A percentile compares a stretch with the other conserved stretches of the same genome.
Evolutionary conservation across 1,140 invertebrate species (phyloP).

Genomic region (Magallana gigas): DNA sequence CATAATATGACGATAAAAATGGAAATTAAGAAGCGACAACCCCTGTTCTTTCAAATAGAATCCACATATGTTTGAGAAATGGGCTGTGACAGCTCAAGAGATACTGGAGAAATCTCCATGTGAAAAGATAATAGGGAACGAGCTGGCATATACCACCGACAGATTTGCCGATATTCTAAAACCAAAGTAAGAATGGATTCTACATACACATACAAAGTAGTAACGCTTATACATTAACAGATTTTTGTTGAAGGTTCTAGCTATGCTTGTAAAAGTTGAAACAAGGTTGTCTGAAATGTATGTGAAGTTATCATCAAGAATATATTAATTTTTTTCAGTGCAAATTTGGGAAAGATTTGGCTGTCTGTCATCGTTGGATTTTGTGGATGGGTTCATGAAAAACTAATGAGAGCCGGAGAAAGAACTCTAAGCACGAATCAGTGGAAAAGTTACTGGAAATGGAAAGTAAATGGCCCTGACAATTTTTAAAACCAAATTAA

Average conservation of each 20-base stretch:
- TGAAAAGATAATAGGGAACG: neutral
- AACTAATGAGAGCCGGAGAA: neutral
- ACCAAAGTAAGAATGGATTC: neutral
- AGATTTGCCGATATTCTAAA: neutral
- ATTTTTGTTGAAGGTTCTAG: no score
- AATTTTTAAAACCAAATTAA: no score
- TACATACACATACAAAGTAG: no score
- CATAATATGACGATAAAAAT: no score
- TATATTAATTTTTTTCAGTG: neutral
- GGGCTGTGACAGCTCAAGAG: neutral
- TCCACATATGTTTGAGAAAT: constrained; percentile 11
- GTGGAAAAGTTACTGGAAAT: constrained; percentile 26
- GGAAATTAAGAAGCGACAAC: no score
- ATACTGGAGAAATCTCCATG: neutral
- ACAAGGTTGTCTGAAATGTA: no score
- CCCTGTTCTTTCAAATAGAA: neutral
- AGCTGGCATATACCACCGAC: neutral
- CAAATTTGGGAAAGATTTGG: neutral
- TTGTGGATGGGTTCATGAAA: neutral
- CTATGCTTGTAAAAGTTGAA: no score
- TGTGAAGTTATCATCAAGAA: no score
- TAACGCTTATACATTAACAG: no score
- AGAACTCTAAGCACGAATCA: neutral
- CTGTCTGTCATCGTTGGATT: neutral
- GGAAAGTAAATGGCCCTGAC: neutral